phyloP scores from a whole-genome alignment of 2,888 invertebrate species.

The Aporophyla lueneburgensis region DNA sequence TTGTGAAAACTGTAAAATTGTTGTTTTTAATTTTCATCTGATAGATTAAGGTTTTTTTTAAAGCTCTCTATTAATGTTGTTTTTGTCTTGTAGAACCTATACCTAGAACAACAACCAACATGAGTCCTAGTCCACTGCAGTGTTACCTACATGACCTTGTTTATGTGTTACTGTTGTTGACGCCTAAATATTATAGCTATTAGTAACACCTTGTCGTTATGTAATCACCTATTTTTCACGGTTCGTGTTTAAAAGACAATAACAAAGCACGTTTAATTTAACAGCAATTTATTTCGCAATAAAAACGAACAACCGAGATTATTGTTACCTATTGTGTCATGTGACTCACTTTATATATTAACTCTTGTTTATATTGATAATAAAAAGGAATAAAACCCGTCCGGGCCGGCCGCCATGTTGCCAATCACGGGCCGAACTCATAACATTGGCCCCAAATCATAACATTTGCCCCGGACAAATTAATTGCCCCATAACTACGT shows the following conservation, averaged over 20 bases:
- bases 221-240: conserved; percentile 34
- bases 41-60: neutral
- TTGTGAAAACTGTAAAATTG: neutral
- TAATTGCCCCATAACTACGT: conserved; percentile 60
- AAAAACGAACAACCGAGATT: conserved; percentile 39
- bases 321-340: conserved; percentile 39
- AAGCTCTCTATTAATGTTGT: neutral
- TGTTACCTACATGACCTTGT: neutral
- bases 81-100: neutral
- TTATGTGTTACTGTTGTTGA: neutral
- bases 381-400: conserved; percentile 53
- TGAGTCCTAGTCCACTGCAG: too few relatives aligned
- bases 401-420: conserved; percentile 37
- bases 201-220: conserved; percentile 7
- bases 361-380: conserved; percentile 50
- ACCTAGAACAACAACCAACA: neutral
- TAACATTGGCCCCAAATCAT: conserved; percentile 55
- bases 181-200: neutral
- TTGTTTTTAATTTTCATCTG: neutral
- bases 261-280: conserved; percentile 38
- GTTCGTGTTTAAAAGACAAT: conserved; percentile 42
- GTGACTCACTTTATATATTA: conserved; percentile 36
- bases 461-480: conserved; percentile 57
- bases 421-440: conserved; percentile 59
- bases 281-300: conserved; percentile 48